phyloP scores from a whole-genome alignment of 2,888 invertebrate species.

The Chalcis sispes region DNA sequence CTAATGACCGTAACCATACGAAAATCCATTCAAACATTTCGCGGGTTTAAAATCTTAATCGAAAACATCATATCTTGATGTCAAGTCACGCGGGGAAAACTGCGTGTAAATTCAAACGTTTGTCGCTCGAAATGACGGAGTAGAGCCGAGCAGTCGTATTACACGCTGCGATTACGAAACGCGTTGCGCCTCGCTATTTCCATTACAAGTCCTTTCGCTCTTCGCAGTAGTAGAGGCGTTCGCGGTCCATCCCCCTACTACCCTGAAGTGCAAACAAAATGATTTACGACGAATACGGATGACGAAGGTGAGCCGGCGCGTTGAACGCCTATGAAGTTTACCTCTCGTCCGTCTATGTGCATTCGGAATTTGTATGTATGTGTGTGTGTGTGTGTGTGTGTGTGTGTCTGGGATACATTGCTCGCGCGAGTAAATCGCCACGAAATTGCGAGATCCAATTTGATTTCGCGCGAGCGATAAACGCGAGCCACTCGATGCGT shows the following conservation, averaged over 20 bases:
- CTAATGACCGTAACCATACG: no score
- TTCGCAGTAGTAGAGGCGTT: no score
- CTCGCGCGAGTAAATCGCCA: conserved; percentile 37
- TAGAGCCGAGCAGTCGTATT: conserved; percentile 24
- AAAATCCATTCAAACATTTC: no score
- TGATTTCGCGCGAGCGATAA: conserved; percentile 15
- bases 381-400: neutral
- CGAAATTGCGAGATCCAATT: conserved; percentile 48
- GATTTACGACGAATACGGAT: conserved; percentile 33
- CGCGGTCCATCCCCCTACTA: no score
- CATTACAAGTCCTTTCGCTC: no score
- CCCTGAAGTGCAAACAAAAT: conserved; percentile 34
- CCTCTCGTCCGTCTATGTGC: no score
- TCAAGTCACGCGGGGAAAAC: no score
- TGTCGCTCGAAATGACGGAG: neutral
- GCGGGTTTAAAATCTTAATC: no score
- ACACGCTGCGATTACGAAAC: no score
- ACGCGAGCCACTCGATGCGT: neutral
- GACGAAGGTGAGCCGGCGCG: conserved; percentile 5
- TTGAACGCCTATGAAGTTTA: no score
- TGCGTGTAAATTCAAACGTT: conserved; percentile 13
- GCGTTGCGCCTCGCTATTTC: conserved; percentile 11
- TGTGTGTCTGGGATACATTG: neutral
- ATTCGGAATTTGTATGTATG: neutral
- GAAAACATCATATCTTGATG: neutral